phyloP scores from a whole-genome alignment of 2,888 invertebrate genomes.

The Parnassius mnemosyne region DNA sequence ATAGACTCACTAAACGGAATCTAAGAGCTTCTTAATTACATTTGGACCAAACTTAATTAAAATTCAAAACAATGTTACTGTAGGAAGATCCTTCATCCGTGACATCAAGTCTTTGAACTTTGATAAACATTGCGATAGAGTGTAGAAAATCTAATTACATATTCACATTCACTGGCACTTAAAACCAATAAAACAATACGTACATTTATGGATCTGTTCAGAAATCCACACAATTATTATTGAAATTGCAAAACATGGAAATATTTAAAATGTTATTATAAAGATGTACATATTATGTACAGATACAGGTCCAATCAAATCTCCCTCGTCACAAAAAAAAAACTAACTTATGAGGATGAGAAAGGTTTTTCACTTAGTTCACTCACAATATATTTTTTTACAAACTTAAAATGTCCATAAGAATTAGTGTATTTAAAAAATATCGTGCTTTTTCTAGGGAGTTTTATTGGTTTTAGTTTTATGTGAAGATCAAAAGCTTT shows the following conservation, averaged over 20 bases:
- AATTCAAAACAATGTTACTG: conserved; percentile 42
- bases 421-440: neutral
- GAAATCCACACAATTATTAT: neutral
- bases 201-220: neutral
- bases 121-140: conserved; percentile 63
- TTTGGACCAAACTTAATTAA: conserved; percentile 39
- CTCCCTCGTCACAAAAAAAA: too few relatives aligned
- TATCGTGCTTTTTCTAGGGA: conserved; percentile 24
- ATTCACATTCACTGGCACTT: conserved; percentile 44
- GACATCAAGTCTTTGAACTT: conserved; percentile 10
- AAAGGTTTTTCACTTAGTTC: neutral
- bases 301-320: neutral
- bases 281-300: neutral
- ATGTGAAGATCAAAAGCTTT: conserved; percentile 51
- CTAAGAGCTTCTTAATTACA: conserved; percentile 41
- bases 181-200: conserved; percentile 71
- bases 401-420: neutral
- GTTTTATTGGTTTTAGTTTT: conserved; percentile 70
- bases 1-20: conserved; percentile 41
- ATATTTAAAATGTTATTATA: neutral
- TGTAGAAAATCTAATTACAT: conserved; percentile 71
- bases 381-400: neutral
- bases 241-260: too few relatives aligned
- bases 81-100: conserved; percentile 11
- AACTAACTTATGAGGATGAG: too few relatives aligned